Evolutionary conservation across 2,888 invertebrate genomes (phyloP), one percentile per base, ranked within the genome.

Genomic region (Strigamia transsilvanica): DNA sequence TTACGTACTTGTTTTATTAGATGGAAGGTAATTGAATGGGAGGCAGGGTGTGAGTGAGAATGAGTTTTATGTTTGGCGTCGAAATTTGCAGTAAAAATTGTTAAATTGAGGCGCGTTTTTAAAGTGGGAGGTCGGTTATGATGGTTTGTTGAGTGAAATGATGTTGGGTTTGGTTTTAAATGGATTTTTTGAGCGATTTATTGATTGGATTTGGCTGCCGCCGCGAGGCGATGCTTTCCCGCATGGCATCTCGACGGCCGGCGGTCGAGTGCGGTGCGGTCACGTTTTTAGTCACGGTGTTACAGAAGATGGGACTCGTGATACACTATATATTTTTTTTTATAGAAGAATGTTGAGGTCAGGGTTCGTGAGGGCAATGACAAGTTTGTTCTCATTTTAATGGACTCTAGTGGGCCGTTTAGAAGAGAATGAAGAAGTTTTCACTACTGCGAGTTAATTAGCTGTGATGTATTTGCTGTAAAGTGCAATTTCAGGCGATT

Each of bases 311-410:
- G 46, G 46, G n/a, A 46, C 5, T 12, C 5, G 15, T 46, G 46
- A n/a, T 46, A 46, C 46, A n/a, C 12, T 46, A 10, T 46, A 10
- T 12, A 0, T 46, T 46, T 13, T 46, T 46, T 46, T 46, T n/a
- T 46, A 3, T 12, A 0, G 2, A 46, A 46, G 46, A 46, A 46
- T n/a, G n/a, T 46, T 6, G 12, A 46, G 46, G 46, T 46, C 46
- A 12, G 15, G 12, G 46, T 46, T 46, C 46, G 46, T 46, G 46
- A 46, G 46, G 13, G 13, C 46, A 46, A 46, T 46, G 46, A 46
- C 46, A 46, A 46, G 12, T 46, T 46, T 46, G 46, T 46, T 46
- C 46, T 46, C 46, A 46, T 46, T 46, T 46, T 46, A 46, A 46
- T 46, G 46, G 46, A 46, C 13, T n/a, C 46, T 46, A 13, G 15